These are phyloP conservation scores for Zenarchopterus dispar DNA, from an alignment of 2,797 vertebrate genomes.

Conservation along the genomic window DNA sequence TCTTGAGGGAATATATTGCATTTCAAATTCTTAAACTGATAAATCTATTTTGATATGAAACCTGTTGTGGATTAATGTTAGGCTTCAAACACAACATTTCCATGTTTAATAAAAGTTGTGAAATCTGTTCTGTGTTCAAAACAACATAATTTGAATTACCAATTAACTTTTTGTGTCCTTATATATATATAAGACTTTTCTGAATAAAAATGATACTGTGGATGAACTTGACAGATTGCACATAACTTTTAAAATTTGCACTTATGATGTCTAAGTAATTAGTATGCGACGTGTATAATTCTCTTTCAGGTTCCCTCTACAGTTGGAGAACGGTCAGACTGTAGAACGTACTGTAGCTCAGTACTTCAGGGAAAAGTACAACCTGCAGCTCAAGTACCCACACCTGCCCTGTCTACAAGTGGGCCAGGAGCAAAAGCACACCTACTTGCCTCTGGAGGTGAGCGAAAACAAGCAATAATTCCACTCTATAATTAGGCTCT, in stretches of 20 bases:
- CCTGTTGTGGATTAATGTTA: too few species aligned
- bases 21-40: not conserved
- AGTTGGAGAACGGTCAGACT: slow-evolving; percentile 97
- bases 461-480: slow-evolving; percentile 47
- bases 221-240: not conserved
- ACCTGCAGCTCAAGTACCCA: slow-evolving; percentile 97
- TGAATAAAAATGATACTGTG: not conserved
- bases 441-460: slow-evolving; percentile 99
- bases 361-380: slow-evolving; percentile 99
- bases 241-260: not conserved
- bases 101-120: too few species aligned
- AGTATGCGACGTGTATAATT: not conserved
- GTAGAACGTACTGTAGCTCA: slow-evolving; percentile 99
- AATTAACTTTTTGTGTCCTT: too few species aligned
- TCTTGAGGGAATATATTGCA: not conserved
- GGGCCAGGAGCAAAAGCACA: slow-evolving; percentile 99
- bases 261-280: not conserved
- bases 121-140: too few species aligned
- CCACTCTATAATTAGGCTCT: not conserved
- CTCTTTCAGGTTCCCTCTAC: slow-evolving; percentile 91
- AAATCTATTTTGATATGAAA: too few species aligned
- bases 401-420: slow-evolving; percentile 99
- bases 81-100: too few species aligned
- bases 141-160: too few species aligned
- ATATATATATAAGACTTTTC: not conserved